Evolutionary conservation across 1,140 invertebrate genomes (phyloP), one percentile per base, ranked within the genome.

Genomic region (Drosophila orena): DNA sequence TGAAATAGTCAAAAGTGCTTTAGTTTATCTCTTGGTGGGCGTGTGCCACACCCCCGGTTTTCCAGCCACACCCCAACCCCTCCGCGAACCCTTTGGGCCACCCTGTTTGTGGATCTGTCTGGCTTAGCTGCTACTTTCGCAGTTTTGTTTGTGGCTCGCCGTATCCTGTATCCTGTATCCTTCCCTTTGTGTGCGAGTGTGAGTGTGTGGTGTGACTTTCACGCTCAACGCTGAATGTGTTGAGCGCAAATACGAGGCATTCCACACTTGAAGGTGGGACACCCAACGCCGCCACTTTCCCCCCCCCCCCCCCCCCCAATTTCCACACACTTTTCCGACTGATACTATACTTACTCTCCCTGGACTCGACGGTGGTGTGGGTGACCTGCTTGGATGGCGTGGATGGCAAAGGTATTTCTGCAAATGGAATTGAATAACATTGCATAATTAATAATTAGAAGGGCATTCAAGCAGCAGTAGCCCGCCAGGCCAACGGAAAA

Each of bases 341-440:
- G 84, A 84, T 89, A 89, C 84, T 75, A 79, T 88, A 92, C 92
- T 92, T 91, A 92, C 92, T 92, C 89, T 92, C 92, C 83, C 90
- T 92, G 50, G 91, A 83, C 61, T 92, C 92, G 52, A 90, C 80
- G 43, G 90, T 90, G 60, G 91, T 91, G 81, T 92, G 91, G 37
- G 88, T 92, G 40, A 92, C 81, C 77, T 92, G 91, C 64, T 92
- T 92, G 66, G 91, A 92, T 77, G 92, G 91, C 54, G 92, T 92
- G 68, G 92, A 92, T 77, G 92, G 92, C 68, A 92, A 76, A 46
- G 92, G 92, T 77, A 92, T 92, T 88, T 92, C 92, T 92, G 81
- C 59, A 88, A 88, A 86, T 72, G 79, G 66, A 88, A 79, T 86
- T 86, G 75, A 77, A 88, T 79, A 89, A 75, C 69, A 75, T 64